Evolutionary conservation across 2,888 invertebrate genomes (phyloP), one percentile per base, ranked within the genome.

Genomic region (Perithous albicinctus): DNA sequence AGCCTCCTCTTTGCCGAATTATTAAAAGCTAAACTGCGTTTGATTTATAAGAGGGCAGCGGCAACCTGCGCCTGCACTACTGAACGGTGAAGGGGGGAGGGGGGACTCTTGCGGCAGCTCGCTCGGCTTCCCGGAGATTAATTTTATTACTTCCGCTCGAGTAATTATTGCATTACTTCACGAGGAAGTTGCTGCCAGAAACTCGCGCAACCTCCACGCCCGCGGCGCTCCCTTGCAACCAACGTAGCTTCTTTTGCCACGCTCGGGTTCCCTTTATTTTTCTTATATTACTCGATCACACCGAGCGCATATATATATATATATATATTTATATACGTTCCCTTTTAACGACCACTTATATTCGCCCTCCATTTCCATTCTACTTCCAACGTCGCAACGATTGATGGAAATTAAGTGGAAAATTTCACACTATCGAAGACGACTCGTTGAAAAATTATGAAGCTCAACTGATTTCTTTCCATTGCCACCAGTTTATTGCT

Each of bases 61-160:
- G 83, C 77, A 83, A 85, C 79, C 85, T 86, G 84, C 59, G 83
- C 83, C 80, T 70, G 72, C 66, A 54, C 41, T 80, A 66, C 84
- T 80, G 75, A n/a, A n/a, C n/a, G n/a, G 78, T 75, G 78, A 83
- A 81, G 83, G 75, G 84, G 59, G 67, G 67, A 46, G 46, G 66
- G 78, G n/a, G n/a, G n/a, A n/a, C 78, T 72, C 56, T 63, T 75
- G 70, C 73, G 67, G 51, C 51, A 18, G 18, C 63, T 59, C 72
- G 56, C 74, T 63, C 78, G 59, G 86, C 84, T 84, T 86, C 86
- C 83, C 87, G 85, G 89, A 92, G 90, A 92, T 92, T 92, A 92
- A 91, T 92, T 92, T 91, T 91, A 92, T 92, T 92, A 92, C 91
- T 92, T 91, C 92, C 92, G 91, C 89, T 85, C 87, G 87, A 89